A percentile compares a stretch with the other conserved stretches of the same genome.
These are phyloP conservation scores for Steromphala cineraria DNA, from an alignment of 2,888 invertebrate species.

Conservation along the genomic window DNA sequence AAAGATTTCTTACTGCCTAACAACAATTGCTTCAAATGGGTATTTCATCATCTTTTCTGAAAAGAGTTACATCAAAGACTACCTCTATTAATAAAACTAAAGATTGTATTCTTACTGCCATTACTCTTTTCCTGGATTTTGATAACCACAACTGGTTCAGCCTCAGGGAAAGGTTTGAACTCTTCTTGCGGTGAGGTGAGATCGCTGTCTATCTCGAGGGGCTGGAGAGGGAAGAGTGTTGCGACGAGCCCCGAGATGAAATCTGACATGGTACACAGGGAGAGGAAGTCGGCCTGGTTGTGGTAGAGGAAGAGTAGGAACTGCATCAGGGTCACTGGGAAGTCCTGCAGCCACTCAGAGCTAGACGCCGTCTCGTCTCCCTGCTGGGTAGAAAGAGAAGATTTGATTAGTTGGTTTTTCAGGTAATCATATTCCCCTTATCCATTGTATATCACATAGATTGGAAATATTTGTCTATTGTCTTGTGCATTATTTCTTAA, in stretches of 20 bases:
- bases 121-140: slow-evolving; percentile 65
- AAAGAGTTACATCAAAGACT: too few relatives aligned
- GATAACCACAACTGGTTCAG: slow-evolving; percentile 68
- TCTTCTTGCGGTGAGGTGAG: slow-evolving; percentile 75
- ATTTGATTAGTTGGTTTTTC: neutral
- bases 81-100: too few relatives aligned
- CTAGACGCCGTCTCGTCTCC: slow-evolving; percentile 48
- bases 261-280: slow-evolving; percentile 92
- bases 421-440: too few relatives aligned
- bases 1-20: too few relatives aligned
- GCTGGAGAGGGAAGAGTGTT: slow-evolving; percentile 83
- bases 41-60: too few relatives aligned
- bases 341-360: slow-evolving; percentile 68
- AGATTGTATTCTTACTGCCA: slow-evolving; percentile 24
- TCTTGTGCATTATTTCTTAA: too few relatives aligned
- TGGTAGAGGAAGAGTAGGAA: slow-evolving; percentile 96
- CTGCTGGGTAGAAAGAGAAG: neutral
- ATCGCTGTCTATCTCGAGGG: slow-evolving; percentile 68
- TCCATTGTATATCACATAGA: too few relatives aligned
- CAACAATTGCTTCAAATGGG: too few relatives aligned
- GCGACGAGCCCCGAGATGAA: slow-evolving; percentile 90
- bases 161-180: slow-evolving; percentile 74
- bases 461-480: too few relatives aligned
- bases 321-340: slow-evolving; percentile 79
- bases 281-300: slow-evolving; percentile 93